Base-by-base conservation (phyloP, 2,113 vertebrate species). In the Eonycteris spelaea region DNA sequence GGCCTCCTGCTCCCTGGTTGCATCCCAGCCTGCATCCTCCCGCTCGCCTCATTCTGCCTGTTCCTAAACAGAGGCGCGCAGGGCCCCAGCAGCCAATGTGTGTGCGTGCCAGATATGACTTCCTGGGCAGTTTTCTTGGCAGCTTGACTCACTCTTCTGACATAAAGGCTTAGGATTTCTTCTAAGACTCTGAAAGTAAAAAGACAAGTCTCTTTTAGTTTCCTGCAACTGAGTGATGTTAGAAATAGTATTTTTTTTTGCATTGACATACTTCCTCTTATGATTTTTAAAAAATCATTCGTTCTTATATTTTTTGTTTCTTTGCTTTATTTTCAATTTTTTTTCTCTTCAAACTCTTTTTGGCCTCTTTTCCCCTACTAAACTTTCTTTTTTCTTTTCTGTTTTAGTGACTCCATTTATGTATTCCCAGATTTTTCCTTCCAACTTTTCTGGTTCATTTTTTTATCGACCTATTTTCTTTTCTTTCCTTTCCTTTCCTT, bases 281-380 rank as follows among this genome's bases (percentile, higher is more conserved):
- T 19, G 40, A 45, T 40, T 91, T 78, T 22, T 45, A 53, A 28
- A 75, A 67, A 55, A 55, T 91, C 15, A 51, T 51, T 6, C 3
- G 1, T 75, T 77, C 45, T 90, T 28, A 7, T 70, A 26, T 71
- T 95, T 93, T 91, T 91, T 85, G 28, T 91, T 94, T 89, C 40
- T 94, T 94, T 85, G 68, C 30, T 84, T 91, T 73, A 61, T 94
- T 93, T 95, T 94, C 53, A 75, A 61, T 35, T 16, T 40, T 91
- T 45, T 93, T 79, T 35, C 40, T 2, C 15, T 78, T 93, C 67
- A 26, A 77, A 53, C 22, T 53, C 16, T 55, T 43, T 71, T 79
- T 86, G 68, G 57, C 65, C 18, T 88, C 83, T 65, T 85, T 48
- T 5, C 2, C 6, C 3, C 13, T 18, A 15, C 53, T 24, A 43